Conservation (phyloP, 2,113 vertebrate genomes). For the Gulo gulo region DNA sequence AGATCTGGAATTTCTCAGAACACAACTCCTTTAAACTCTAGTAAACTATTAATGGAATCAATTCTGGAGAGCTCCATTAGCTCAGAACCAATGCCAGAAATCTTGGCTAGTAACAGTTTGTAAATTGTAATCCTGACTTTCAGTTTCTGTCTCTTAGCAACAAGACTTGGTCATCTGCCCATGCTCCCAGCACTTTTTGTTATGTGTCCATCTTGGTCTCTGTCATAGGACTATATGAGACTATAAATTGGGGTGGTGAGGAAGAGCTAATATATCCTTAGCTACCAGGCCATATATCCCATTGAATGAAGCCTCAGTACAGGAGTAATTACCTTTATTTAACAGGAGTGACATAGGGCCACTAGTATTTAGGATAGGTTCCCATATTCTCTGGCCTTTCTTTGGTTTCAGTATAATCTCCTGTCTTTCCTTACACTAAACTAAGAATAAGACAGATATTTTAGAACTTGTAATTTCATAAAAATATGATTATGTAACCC, state of each 20-base stretch:
- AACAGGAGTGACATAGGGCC: background rate
- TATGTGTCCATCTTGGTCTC: background rate
- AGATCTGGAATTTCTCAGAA: background rate
- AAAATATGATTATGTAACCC: background rate
- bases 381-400: background rate
- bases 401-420: background rate
- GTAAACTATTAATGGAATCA: constrained; percentile 34
- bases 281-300: background rate
- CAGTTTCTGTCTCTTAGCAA: constrained; percentile 56
- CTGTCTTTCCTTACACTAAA: background rate
- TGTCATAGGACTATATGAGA: background rate
- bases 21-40: constrained; percentile 29
- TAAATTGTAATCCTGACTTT: constrained; percentile 61
- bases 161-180: background rate
- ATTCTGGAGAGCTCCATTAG: constrained; percentile 40
- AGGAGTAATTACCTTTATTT: constrained; percentile 15
- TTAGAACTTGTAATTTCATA: background rate
- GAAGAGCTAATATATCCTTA: background rate
- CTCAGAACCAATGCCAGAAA: constrained; percentile 55
- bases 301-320: background rate
- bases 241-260: background rate
- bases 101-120: constrained; percentile 42
- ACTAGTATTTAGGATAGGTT: background rate
- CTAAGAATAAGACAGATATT: background rate
- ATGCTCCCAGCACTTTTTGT: background rate